Conservation (phyloP, 2,113 vertebrate species). For the Antechinus flavipes region DNA sequence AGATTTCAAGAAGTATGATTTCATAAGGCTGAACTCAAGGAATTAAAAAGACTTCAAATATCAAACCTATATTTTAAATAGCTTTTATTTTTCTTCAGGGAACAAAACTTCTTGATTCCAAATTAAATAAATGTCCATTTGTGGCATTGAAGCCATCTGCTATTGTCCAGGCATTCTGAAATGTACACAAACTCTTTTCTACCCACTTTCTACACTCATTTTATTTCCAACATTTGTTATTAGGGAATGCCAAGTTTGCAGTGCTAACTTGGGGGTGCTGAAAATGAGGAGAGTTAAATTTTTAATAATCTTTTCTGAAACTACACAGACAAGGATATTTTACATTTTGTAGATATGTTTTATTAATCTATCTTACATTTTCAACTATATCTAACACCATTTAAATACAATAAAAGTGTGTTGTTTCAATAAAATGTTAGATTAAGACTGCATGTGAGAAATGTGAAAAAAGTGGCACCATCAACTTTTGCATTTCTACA, state of each 20-base stretch:
- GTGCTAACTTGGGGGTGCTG: not conserved
- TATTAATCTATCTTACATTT: not conserved
- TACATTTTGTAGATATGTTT: not conserved
- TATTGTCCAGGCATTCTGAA: conserved; percentile 20
- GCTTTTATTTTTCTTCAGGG: conserved; percentile 54
- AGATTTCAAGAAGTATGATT: conserved; percentile 64
- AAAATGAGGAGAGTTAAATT: conserved; percentile 1
- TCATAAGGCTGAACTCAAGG: conserved; percentile 61
- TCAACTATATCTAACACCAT: not conserved
- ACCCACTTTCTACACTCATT: not conserved
- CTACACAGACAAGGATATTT: not conserved
- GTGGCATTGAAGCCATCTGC: conserved; percentile 62
- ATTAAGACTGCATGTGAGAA: not conserved
- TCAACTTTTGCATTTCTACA: not conserved
- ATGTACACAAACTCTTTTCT: not conserved
- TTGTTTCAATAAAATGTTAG: not conserved
- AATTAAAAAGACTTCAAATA: conserved; percentile 71
- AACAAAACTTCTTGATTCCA: conserved; percentile 65
- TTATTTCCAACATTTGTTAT: conserved; percentile 16
- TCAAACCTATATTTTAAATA: conserved; percentile 62
- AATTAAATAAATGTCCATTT: conserved; percentile 52
- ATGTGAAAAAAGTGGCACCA: not conserved
- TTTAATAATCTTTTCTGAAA: not conserved
- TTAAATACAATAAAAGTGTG: not conserved
- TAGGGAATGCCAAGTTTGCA: not conserved